Evolutionary conservation across 2,797 vertebrate genomes (phyloP).

Genomic region (Varecia variegata): DNA sequence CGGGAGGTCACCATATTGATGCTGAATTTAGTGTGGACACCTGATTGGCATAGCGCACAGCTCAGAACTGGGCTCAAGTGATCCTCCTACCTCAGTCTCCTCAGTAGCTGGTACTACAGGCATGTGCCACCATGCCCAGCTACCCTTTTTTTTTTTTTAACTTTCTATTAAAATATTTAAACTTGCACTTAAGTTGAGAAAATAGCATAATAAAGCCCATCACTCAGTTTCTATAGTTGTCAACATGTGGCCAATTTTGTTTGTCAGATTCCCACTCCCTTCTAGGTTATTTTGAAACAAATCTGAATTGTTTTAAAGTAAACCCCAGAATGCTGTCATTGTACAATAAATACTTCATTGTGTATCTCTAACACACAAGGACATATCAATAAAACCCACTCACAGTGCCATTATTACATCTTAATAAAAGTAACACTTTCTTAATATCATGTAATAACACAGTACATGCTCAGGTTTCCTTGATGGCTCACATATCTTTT

Average conservation of each 20-base stretch:
- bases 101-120: background rate
- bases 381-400: background rate
- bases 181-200: background rate
- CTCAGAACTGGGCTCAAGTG: background rate
- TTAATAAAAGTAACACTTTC: background rate
- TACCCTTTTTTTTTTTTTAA: background rate
- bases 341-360: background rate
- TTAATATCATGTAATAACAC: background rate
- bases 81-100: background rate
- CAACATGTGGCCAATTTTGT: background rate
- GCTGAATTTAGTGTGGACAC: too few relatives aligned
- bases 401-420: background rate
- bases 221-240: background rate
- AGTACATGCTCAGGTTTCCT: background rate
- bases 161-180: background rate
- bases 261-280: background rate
- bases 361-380: background rate
- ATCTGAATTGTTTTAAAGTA: background rate
- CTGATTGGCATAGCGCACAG: too few relatives aligned
- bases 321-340: background rate
- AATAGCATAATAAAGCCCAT: background rate
- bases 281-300: background rate
- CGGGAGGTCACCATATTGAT: too few relatives aligned
- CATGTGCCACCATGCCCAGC: background rate
- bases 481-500: background rate